Percentiles rank a stretch among this genome's conserved stretches.
These are phyloP conservation scores for Andrena haemorrhoa DNA, from an alignment of 2,888 invertebrate species.

Conservation along the genomic window DNA sequence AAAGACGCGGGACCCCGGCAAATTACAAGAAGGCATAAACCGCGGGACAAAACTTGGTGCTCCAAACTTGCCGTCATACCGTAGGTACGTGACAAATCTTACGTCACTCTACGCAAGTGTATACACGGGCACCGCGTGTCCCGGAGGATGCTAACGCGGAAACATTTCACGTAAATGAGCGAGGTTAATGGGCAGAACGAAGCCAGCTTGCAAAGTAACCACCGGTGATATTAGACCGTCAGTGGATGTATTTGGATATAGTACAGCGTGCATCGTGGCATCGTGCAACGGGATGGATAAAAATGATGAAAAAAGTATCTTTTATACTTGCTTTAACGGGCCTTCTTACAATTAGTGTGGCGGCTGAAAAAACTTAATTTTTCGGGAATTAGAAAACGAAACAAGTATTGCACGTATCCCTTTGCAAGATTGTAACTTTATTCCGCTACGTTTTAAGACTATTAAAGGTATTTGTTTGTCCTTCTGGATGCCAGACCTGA, in stretches of 20 bases:
- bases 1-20: slow-evolving; percentile 63
- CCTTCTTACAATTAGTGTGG: no score
- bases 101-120: slow-evolving; percentile 59
- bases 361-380: no score
- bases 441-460: no score
- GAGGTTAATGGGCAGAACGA: slow-evolving; percentile 64
- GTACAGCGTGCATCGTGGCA: background rate
- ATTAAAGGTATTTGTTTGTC: no score
- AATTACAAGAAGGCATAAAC: slow-evolving; percentile 68
- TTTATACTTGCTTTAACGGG: background rate
- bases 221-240: slow-evolving; percentile 41
- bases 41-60: slow-evolving; percentile 59
- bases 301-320: slow-evolving; percentile 10
- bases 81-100: slow-evolving; percentile 70
- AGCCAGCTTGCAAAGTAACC: slow-evolving; percentile 41
- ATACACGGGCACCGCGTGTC: slow-evolving; percentile 16
- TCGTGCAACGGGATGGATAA: background rate
- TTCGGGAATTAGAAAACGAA: no score
- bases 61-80: slow-evolving; percentile 59
- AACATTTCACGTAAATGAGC: slow-evolving; percentile 57
- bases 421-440: no score
- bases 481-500: no score
- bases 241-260: slow-evolving; percentile 29
- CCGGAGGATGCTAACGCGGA: slow-evolving; percentile 46
- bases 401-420: no score